Evolutionary conservation across 2,888 invertebrate species (phyloP), one percentile per base, ranked within the genome.

Genomic region (Scaptomyza reducta): DNA sequence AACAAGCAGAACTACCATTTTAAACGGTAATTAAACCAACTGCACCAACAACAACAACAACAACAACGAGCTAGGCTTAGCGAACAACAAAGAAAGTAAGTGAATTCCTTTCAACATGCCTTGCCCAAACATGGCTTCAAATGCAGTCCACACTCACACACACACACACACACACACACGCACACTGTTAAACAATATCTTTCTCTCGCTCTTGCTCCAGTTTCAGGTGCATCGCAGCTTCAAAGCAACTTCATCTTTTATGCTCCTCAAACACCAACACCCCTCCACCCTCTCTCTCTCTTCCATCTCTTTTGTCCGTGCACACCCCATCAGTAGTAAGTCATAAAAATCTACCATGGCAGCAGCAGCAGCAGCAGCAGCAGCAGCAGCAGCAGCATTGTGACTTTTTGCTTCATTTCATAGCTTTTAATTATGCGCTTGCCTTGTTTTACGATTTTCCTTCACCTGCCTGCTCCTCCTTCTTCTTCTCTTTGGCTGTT

Each of bases 261-360:
- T 66, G 61, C 31, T 42, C 55, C 51, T 55, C 18, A 11, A 38
- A 14, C 7, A 27, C 25, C 51, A 27, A 38, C 25, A 14, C 31
- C 29, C 13, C 7, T 25, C n/a, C n/a, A n/a, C n/a, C n/a, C n/a
- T n/a, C n/a, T n/a, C n/a, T n/a, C n/a, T n/a, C 29, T 38, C 38
- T 31, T 31, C 10, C 31, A 31, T 2, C 38, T 6, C 13, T 14
- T 14, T 38, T 41, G 35, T 41, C 63, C 46, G 56, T 61, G 41
- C 47, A 47, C 47, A 49, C 44, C 47, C 57, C 54, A 40, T 40
- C 16, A 16, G 74, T 65, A 16, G 74, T 65, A 71, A 67, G 79
- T 81, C 84, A 79, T 84, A 70, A 84, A 84, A 84, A 84, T 80
- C 73, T 77, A 77, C 70, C 74, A 78, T 83, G 77, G 80, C 83